A percentile compares a stretch with the other conserved stretches of the same genome.
Evolutionary conservation across 2,113 vertebrate species (phyloP).

Genomic region (Galemys pyrenaicus): DNA sequence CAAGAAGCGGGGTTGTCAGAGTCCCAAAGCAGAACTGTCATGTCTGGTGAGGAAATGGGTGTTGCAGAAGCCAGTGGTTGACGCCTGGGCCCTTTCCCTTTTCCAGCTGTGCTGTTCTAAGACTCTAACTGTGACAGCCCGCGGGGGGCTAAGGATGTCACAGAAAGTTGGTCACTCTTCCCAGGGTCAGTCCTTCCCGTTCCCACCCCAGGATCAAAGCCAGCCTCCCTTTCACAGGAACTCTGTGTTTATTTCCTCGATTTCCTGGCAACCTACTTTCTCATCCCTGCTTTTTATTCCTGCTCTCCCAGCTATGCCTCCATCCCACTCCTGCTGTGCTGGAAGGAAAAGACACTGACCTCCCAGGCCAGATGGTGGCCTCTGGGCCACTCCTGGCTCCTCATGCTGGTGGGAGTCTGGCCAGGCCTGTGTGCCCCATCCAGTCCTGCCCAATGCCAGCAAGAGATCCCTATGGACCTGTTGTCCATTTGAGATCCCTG

Average conservation of each 20-base stretch:
- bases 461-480: neutral
- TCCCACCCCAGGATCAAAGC: constrained; percentile 71
- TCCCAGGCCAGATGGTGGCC: constrained; percentile 59
- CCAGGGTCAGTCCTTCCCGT: constrained; percentile 28
- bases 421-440: neutral
- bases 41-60: accelerated
- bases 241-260: constrained; percentile 66
- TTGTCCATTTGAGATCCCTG: too few relatives aligned
- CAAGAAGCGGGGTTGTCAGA: accelerated
- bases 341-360: constrained; percentile 33
- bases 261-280: constrained; percentile 71
- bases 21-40: accelerated
- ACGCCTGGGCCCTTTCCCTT: neutral
- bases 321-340: constrained; percentile 44
- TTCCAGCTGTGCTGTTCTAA: neutral
- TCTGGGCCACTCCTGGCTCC: neutral
- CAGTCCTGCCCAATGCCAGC: neutral
- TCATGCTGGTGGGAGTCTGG: constrained; percentile 60
- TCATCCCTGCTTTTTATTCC: constrained; percentile 20
- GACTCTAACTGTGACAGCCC: neutral
- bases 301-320: constrained; percentile 11
- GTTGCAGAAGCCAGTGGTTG: accelerated
- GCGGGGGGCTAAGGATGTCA: constrained; percentile 37
- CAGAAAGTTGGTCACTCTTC: constrained; percentile 14
- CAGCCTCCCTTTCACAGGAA: constrained; percentile 42